Conservation (phyloP, 2,888 invertebrate species). For the Zeuzera pyrina region DNA sequence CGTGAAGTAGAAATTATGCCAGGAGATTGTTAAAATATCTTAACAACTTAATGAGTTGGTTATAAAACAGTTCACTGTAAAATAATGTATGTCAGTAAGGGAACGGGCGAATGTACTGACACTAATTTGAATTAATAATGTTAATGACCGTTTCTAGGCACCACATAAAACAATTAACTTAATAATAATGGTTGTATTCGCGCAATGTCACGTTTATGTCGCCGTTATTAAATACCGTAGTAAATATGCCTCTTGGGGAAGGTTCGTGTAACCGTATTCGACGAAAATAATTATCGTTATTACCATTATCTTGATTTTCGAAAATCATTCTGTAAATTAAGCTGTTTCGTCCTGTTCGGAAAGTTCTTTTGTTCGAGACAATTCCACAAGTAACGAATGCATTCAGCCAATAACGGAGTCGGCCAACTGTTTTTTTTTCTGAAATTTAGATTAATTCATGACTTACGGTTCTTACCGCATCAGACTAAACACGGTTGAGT, state of each 20-base stretch:
- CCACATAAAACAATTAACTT: constrained; percentile 13
- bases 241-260: constrained; percentile 17
- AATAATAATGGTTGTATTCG: constrained; percentile 4
- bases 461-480: constrained; percentile 13
- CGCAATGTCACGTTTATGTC: constrained; percentile 15
- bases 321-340: constrained; percentile 22
- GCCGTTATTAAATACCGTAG: constrained; percentile 18
- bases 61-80: no score
- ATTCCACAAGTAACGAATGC: constrained; percentile 9
- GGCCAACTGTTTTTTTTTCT: constrained; percentile 12
- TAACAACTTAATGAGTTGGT: neutral
- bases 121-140: constrained; percentile 14
- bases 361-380: constrained; percentile 17
- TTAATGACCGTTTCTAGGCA: constrained; percentile 16
- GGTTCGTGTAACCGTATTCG: constrained; percentile 20
- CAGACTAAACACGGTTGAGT: constrained; percentile 15
- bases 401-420: constrained; percentile 17
- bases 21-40: no score
- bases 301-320: constrained; percentile 34
- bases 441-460: constrained; percentile 4
- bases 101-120: constrained; percentile 11
- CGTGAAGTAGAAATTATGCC: neutral
- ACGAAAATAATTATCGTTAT: constrained; percentile 27
- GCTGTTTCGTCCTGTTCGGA: constrained; percentile 16
- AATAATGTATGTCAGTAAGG: constrained; percentile 3